phyloP scores from a whole-genome alignment of 1,140 invertebrate species.

The Cataglyphis hispanica region DNA sequence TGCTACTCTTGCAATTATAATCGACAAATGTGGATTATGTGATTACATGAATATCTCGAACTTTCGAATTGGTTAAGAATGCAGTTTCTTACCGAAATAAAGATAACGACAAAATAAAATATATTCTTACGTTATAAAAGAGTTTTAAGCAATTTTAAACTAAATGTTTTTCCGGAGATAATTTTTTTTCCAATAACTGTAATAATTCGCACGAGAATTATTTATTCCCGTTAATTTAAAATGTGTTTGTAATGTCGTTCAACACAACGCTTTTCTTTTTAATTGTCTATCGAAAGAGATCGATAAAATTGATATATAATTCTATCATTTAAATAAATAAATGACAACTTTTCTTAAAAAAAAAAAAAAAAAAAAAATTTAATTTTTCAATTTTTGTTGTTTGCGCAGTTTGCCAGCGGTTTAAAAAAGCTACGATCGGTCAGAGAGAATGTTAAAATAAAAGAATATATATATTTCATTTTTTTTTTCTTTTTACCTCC shows the following conservation, averaged over 20 bases:
- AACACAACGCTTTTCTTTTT: background rate
- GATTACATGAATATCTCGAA: constrained; percentile 31
- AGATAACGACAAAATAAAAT: constrained; percentile 21
- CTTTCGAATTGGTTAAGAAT: constrained; percentile 22
- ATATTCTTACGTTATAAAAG: background rate
- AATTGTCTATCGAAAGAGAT: background rate
- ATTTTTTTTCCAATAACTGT: too few species aligned
- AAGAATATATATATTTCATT: constrained; percentile 11
- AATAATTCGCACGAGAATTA: background rate
- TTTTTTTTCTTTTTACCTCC: background rate
- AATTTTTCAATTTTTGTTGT: constrained; percentile 22
- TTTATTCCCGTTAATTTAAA: background rate
- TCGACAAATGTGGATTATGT: constrained; percentile 32
- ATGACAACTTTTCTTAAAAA: background rate
- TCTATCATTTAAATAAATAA: background rate
- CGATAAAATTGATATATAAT: background rate
- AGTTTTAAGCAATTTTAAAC: background rate
- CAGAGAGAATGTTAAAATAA: constrained; percentile 28
- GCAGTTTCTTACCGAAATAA: background rate
- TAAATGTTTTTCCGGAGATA: too few species aligned
- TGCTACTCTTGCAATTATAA: background rate
- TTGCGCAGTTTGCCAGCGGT: constrained; percentile 1
- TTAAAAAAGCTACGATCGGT: constrained; percentile 25
- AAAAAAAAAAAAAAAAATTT: background rate
- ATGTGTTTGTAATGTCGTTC: background rate